Conservation (phyloP, 2,797 vertebrate species). For the Propithecus perrieri region DNA sequence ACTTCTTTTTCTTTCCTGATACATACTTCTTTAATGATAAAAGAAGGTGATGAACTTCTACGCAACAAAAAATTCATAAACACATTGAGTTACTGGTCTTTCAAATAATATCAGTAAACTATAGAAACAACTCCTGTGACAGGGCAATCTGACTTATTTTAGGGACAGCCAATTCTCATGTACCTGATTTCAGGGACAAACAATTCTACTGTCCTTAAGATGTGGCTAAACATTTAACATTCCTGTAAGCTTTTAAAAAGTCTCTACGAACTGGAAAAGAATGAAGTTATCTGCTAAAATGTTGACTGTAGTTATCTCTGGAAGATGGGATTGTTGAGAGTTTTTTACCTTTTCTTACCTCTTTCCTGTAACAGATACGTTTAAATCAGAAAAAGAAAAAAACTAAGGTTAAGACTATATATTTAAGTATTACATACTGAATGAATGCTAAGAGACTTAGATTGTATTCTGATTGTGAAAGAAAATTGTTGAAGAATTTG, state of each 20-base stretch:
- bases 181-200: neutral
- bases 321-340: neutral
- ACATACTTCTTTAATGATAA: neutral
- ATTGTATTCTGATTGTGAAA: neutral
- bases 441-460: neutral
- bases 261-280: neutral
- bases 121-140: neutral
- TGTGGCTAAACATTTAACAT: neutral
- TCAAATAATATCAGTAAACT: neutral
- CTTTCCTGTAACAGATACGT: neutral
- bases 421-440: neutral
- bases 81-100: neutral
- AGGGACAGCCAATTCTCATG: neutral
- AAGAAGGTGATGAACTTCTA: neutral
- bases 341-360: neutral
- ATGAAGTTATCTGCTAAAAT: neutral
- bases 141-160: neutral
- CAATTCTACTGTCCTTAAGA: neutral
- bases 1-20: neutral
- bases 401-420: neutral
- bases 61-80: neutral
- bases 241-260: neutral
- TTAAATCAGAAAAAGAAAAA: constrained; percentile 9
- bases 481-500: neutral
- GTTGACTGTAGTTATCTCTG: neutral